A percentile compares a stretch with the other conserved stretches of the same genome.
These are phyloP conservation scores for Phortica variegata DNA, from an alignment of 1,140 invertebrate species.

Conservation along the genomic window DNA sequence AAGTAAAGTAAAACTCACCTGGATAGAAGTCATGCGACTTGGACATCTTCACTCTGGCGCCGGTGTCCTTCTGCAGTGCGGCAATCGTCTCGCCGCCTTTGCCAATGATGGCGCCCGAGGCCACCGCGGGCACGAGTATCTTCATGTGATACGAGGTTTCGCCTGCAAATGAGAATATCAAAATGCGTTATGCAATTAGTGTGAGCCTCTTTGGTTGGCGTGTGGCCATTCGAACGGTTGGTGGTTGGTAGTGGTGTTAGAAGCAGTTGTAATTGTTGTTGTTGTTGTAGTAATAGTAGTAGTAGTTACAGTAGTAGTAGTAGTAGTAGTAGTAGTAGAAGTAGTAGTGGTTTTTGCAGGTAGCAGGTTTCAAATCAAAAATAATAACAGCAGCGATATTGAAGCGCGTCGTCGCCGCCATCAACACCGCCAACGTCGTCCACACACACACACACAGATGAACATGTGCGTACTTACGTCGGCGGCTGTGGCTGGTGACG, in stretches of 20 bases:
- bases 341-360: slow-evolving; percentile 5
- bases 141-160: slow-evolving; percentile 88
- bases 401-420: no score
- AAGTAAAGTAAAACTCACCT: slow-evolving; percentile 65
- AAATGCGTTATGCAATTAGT: slow-evolving; percentile 26
- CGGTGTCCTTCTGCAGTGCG: slow-evolving; percentile 93
- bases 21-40: slow-evolving; percentile 98
- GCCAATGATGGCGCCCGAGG: slow-evolving; percentile 95
- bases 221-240: no score
- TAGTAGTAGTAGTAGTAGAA: slow-evolving; percentile 7
- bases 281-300: neutral
- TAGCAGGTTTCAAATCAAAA: slow-evolving; percentile 45
- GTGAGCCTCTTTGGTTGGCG: neutral
- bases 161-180: slow-evolving; percentile 57
- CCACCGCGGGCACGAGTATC: slow-evolving; percentile 92
- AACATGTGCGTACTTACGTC: no score
- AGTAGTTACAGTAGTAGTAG: slow-evolving; percentile 2
- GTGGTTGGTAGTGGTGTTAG: no score
- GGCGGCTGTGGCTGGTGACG: neutral
- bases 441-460: no score
- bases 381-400: slow-evolving; percentile 45
- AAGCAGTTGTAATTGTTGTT: neutral
- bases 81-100: slow-evolving; percentile 97
- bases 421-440: no score
- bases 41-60: slow-evolving; percentile 96